Conservation (phyloP, 2,797 vertebrate species). For the Heliangelus exortis region DNA sequence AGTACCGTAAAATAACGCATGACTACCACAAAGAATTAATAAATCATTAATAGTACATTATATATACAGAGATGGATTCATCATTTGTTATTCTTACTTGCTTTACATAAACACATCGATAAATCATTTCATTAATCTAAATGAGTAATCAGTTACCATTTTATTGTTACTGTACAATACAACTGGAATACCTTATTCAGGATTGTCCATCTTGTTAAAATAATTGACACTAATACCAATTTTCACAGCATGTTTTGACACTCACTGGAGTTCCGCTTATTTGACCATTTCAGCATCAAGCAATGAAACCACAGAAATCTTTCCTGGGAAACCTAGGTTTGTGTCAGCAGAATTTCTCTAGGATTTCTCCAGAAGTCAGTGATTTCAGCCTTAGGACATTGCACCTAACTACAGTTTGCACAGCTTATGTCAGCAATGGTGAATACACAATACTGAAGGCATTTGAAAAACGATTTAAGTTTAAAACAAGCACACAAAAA, state of each 20-base stretch:
- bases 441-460: neutral
- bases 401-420: neutral
- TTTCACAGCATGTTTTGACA: neutral
- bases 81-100: neutral
- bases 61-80: neutral
- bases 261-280: fast-evolving
- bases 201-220: neutral
- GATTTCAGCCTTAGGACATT: neutral
- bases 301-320: neutral
- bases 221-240: neutral
- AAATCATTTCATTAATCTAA: neutral
- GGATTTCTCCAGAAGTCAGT: neutral
- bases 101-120: neutral
- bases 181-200: neutral
- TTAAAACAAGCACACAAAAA: neutral
- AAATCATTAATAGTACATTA: neutral
- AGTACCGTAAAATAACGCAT: neutral
- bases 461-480: neutral
- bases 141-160: neutral
- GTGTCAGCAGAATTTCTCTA: neutral
- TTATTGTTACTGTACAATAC: neutral
- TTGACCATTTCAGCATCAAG: neutral
- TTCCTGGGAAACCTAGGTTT: neutral
- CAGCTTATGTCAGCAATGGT: neutral
- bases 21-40: neutral